phyloP scores from a whole-genome alignment of 2,888 invertebrate species.

The Apamea crenata region DNA sequence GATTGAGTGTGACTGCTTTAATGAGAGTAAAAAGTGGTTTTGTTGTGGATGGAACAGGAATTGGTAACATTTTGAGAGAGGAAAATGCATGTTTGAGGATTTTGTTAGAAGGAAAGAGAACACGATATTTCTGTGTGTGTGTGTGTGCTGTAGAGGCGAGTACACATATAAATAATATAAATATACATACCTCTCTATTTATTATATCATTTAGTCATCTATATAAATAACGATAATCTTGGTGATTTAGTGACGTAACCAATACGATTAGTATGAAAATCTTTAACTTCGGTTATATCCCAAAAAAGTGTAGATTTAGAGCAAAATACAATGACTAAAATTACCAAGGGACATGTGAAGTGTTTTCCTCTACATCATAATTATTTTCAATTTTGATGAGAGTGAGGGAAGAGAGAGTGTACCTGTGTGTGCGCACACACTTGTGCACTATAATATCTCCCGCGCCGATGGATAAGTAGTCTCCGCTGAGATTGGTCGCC shows the following conservation, averaged over 20 bases:
- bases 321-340: not conserved
- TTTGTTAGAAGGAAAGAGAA: not conserved
- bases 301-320: not conserved
- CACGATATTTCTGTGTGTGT: not conserved
- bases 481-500: too few species aligned
- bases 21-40: constrained; percentile 30
- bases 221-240: not conserved
- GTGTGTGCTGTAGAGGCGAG: not conserved
- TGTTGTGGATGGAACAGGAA: not conserved
- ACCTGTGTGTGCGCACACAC: too few species aligned
- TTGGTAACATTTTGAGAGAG: not conserved
- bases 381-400: too few species aligned
- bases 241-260: not conserved
- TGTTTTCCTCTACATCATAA: too few species aligned
- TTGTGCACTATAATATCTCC: too few species aligned
- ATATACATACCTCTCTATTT: not conserved
- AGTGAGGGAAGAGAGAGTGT: too few species aligned
- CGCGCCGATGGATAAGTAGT: too few species aligned
- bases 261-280: not conserved
- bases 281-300: not conserved
- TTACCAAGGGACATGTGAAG: too few species aligned
- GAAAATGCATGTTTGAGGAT: not conserved
- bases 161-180: not conserved
- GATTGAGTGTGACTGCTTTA: constrained; percentile 33
- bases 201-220: not conserved